A percentile compares a stretch with the other conserved stretches of the same genome.
These are phyloP conservation scores for Himalopsyche tibetana DNA, from an alignment of 2,888 invertebrate genomes.

Conservation along the genomic window DNA sequence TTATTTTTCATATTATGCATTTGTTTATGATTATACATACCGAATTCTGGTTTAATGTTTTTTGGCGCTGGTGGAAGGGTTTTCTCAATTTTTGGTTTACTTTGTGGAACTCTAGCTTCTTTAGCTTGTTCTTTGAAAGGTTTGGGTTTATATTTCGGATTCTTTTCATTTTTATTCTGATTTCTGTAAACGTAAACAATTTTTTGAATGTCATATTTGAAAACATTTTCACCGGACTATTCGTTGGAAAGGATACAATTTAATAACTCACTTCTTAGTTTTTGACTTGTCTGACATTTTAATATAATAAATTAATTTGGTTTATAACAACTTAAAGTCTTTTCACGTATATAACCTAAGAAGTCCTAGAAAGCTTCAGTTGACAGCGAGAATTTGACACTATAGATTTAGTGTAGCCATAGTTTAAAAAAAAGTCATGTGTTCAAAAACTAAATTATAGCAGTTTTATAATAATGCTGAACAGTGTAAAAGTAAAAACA, in stretches of 20 bases:
- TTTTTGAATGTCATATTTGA: background rate
- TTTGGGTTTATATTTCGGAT: constrained; percentile 44
- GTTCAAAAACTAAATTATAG: background rate
- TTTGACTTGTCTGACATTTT: constrained; percentile 58
- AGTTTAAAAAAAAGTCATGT: background rate
- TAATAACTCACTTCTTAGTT: constrained; percentile 53
- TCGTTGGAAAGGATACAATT: background rate
- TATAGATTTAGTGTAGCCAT: background rate
- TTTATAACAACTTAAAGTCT: background rate
- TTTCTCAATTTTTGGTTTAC: background rate
- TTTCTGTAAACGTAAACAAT: constrained; percentile 36
- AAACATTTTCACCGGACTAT: background rate
- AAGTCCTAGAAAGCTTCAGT: background rate
- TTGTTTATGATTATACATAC: background rate
- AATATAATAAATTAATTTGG: background rate
- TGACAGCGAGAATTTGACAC: background rate
- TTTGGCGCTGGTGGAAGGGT: background rate
- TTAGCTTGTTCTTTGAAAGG: background rate
- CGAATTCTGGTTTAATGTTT: background rate
- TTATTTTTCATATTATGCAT: too few species aligned
- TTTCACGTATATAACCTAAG: background rate
- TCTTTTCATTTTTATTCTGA: constrained; percentile 49
- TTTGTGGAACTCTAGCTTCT: background rate
- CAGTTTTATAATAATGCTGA: too few species aligned
- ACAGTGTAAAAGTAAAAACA: too few species aligned